Base-by-base conservation (phyloP, 2,888 invertebrate genomes). In the Harmothoe impar region DNA sequence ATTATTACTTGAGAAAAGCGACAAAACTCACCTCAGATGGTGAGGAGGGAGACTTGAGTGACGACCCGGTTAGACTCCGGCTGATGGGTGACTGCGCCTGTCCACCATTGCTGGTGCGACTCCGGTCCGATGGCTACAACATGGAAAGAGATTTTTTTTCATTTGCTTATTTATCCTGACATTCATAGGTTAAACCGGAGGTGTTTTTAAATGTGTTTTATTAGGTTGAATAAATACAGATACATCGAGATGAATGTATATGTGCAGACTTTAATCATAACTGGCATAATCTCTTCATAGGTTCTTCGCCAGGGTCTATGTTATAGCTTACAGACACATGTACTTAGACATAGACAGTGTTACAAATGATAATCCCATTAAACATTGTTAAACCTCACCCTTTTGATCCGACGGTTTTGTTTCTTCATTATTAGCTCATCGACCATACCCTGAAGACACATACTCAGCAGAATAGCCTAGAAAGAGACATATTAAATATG, bases 381-480 rank as follows among this genome's bases (percentile, higher is more conserved):
- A 3, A 43, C 10, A 43, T 43, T 43, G 43, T 43, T 7, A 7
- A 43, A 3, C 3, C 62, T 62, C 89, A 95, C 95, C 93, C 93
- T 92, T 92, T 94, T 95, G n/a, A 95, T 93, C 91, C 93, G 94
- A 92, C 94, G 94, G 43, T 96, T 96, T 92, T 95, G 94, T 93
- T 96, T 96, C 94, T 96, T 95, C 95, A 95, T 94, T 81, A 97
- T 94, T 93, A 99, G 96, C 96, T 99, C 99, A 95, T 99, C 98
- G 0, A 99, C 99, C 97, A 99, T 98, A 10, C 98, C 98, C 97
- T 99, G 98, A 91, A 99, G 96, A 95, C 98, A 98, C 91, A 99
- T 98, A 52, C 99, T 99, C 97, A 99, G 98, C 92, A 99, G 97
- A 95, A 99, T 99, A 0, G 99, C 98, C 96, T 96, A 94, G 29